phyloP scores from a whole-genome alignment of 2,797 vertebrate species.

The Argentina silus region DNA sequence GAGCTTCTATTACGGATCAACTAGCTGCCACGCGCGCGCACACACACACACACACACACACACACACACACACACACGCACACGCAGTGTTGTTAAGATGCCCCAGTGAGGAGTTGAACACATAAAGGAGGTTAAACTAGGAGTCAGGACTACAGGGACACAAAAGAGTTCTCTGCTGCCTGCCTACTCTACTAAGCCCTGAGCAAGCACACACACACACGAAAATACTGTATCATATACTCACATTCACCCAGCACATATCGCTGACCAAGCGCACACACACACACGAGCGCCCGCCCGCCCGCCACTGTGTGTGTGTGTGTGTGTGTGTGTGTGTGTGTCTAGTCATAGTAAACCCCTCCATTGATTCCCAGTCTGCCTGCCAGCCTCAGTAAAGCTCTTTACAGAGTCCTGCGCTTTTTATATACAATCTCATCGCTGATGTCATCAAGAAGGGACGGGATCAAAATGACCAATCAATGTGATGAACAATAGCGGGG shows the following conservation, averaged over 20 bases:
- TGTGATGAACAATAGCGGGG: constrained; percentile 22
- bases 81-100: no score
- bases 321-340: not conserved
- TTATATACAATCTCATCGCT: constrained; percentile 47
- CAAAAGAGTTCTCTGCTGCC: no score
- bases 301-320: not conserved
- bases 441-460: constrained; percentile 48
- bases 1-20: not conserved
- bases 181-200: no score
- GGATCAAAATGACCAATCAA: constrained; percentile 45
- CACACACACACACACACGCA: no score
- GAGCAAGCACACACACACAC: not conserved
- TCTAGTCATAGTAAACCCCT: constrained; percentile 47
- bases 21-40: not conserved
- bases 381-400: constrained; percentile 36
- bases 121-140: no score
- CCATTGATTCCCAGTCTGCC: constrained; percentile 41
- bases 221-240: no score
- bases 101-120: no score
- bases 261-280: not conserved
- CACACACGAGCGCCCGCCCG: no score
- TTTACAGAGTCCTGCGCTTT: constrained; percentile 46
- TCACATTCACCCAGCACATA: not conserved
- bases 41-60: no score
- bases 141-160: no score